A percentile compares a stretch with the other conserved stretches of the same genome.
Evolutionary conservation across 2,797 vertebrate species (phyloP).

Genomic region (Steatocranus sp.): DNA sequence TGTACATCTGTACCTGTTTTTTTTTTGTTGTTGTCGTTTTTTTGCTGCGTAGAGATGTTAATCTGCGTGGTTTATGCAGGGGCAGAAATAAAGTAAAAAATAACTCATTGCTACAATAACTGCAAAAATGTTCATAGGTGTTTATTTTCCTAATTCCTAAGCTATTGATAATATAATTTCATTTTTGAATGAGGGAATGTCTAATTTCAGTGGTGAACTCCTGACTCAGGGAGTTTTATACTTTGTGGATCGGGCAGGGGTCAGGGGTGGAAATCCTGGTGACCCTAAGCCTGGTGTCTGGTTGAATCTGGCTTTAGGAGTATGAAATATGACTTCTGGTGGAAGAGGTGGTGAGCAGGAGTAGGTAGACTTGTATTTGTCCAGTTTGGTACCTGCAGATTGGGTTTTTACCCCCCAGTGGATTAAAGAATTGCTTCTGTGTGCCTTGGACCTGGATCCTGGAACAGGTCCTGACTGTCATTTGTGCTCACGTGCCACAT

Average conservation of each 20-base stretch:
- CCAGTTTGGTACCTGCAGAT: neutral
- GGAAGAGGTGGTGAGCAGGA: neutral
- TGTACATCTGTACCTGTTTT: neutral
- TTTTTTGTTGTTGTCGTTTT: fast-evolving
- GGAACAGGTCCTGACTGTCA: neutral
- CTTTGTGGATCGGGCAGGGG: fast-evolving
- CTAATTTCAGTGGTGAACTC: fast-evolving
- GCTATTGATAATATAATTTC: neutral
- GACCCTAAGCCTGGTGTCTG: neutral
- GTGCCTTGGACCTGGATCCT: neutral
- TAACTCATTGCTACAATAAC: neutral
- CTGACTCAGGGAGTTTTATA: fast-evolving
- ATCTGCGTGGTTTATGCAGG: fast-evolving
- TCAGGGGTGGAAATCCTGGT: neutral
- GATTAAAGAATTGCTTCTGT: neutral
- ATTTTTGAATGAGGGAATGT: neutral
- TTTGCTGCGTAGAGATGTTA: neutral
- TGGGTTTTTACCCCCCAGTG: fast-evolving
- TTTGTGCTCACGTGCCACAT: neutral
- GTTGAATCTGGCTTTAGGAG: neutral
- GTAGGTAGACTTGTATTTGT: neutral
- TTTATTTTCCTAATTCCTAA: neutral
- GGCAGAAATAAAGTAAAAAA: neutral
- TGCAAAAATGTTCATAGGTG: neutral
- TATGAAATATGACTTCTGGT: neutral